Evolutionary conservation across 1,140 invertebrate species (phyloP), one percentile per base, ranked within the genome.

Genomic region (Zaprionus africanus): DNA sequence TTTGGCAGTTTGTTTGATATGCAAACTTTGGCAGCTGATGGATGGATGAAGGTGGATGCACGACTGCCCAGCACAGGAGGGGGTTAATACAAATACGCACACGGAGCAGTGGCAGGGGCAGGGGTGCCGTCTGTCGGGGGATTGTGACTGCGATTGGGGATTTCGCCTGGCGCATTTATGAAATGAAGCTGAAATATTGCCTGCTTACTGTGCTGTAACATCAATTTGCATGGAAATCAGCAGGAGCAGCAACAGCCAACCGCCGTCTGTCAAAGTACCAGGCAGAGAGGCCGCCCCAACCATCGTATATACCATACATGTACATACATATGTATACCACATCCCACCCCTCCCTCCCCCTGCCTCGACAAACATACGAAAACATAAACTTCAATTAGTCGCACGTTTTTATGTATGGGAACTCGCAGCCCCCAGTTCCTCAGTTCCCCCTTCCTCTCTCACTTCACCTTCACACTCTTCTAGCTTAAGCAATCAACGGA

Each of bases 141-240:
- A 69, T 31, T 70, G 51, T 9, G 51, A 7, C 46, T 36, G 68
- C 69, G 65, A 80, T 70, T 72, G 61, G 66, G 65, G 74, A 77
- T 67, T 65, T 80, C 76, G 79, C 57, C 53, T 51, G 76, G 75
- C 83, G 77, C 65, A 83, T 88, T 87, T 88, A 87, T 79, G 84
- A 87, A 87, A 83, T 88, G 83, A 87, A 88, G 80, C 83, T 79
- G 83, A 87, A 87, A 87, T 88, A 87, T 87, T 87, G 83, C 73
- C 83, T 88, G 83, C 83, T 86, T 86, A 86, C 80, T 86, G 84
- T 86, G 80, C 84, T 87, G 83, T 88, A 87, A 87, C 84, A 78
- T 84, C 84, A 87, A 87, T 87, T 87, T 87, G 83, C 83, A 87
- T 87, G 85, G 83, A 87, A 87, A 87, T 87, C 81, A 87, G 73